Conservation (phyloP, 2,113 vertebrate genomes). For the Gila orcuttii region DNA sequence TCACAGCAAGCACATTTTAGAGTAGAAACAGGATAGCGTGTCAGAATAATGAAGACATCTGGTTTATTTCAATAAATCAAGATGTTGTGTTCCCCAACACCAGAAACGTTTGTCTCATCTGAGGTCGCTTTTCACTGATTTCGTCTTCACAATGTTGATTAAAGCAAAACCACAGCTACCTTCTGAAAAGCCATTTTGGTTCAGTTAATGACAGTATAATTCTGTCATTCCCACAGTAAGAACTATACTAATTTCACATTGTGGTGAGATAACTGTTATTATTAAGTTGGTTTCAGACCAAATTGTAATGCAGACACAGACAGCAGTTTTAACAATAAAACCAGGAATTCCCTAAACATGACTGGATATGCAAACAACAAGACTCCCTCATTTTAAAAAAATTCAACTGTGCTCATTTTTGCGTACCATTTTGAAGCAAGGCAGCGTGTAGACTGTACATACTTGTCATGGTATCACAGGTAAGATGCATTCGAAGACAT, state of each 20-base stretch:
- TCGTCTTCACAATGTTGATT: background rate
- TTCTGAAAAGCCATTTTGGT: conserved; percentile 15
- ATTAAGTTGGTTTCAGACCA: conserved; percentile 22
- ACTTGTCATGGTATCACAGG: background rate
- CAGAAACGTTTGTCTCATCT: background rate
- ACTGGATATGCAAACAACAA: conserved; percentile 10
- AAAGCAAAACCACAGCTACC: conserved; percentile 4
- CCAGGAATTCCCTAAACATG: background rate
- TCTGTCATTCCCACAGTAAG: conserved; percentile 19
- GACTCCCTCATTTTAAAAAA: background rate
- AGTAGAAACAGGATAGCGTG: background rate
- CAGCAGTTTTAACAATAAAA: background rate
- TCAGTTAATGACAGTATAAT: conserved; percentile 28
- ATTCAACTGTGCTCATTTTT: background rate
- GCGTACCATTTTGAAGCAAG: background rate
- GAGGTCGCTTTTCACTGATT: conserved; percentile 15
- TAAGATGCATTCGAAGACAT: background rate
- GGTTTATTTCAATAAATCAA: background rate
- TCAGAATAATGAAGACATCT: background rate
- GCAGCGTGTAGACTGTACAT: background rate
- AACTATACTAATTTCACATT: conserved; percentile 5
- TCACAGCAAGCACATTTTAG: background rate
- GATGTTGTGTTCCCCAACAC: background rate
- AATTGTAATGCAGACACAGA: conserved; percentile 18
- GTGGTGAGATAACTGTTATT: conserved; percentile 10